Conservation (phyloP, 2,888 invertebrate genomes). For the Rhodophaea formosa region DNA sequence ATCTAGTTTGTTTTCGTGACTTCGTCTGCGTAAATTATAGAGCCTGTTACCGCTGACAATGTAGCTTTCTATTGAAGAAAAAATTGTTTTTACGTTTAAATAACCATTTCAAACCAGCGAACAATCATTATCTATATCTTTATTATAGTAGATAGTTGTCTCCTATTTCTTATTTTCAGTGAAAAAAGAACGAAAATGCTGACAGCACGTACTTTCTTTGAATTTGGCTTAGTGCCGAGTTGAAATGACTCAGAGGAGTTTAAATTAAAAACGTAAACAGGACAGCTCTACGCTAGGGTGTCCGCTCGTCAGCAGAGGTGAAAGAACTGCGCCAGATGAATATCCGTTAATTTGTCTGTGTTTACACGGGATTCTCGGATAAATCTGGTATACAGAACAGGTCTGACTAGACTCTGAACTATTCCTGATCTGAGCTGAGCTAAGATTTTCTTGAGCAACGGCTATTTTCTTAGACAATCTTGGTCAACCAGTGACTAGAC, state of each 20-base stretch:
- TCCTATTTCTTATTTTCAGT: conserved; percentile 1
- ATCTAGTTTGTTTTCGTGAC: too few relatives aligned
- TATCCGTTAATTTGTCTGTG: neutral
- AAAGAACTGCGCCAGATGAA: conserved; percentile 14
- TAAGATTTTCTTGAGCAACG: too few relatives aligned
- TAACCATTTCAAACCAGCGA: too few relatives aligned
- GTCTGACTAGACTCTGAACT: neutral
- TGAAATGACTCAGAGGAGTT: conserved; percentile 5
- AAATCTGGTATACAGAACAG: neutral
- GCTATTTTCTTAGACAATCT: too few relatives aligned
- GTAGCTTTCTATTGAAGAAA: too few relatives aligned
- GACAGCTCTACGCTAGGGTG: conserved; percentile 5
- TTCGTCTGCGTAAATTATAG: too few relatives aligned
- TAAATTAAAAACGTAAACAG: conserved; percentile 17
- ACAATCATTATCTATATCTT: too few relatives aligned
- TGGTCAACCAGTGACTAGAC: too few relatives aligned
- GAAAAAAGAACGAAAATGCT: neutral
- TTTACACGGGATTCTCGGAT: neutral
- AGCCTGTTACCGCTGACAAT: too few relatives aligned
- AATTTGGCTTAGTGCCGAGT: conserved; percentile 9
- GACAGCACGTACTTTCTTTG: conserved; percentile 1
- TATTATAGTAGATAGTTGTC: too few relatives aligned
- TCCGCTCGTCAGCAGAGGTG: conserved; percentile 13
- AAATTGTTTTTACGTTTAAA: too few relatives aligned
- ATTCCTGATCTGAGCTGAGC: too few relatives aligned